Evolutionary conservation across 2,888 invertebrate species (phyloP).

Genomic region (Spilosoma lubricipeda): DNA sequence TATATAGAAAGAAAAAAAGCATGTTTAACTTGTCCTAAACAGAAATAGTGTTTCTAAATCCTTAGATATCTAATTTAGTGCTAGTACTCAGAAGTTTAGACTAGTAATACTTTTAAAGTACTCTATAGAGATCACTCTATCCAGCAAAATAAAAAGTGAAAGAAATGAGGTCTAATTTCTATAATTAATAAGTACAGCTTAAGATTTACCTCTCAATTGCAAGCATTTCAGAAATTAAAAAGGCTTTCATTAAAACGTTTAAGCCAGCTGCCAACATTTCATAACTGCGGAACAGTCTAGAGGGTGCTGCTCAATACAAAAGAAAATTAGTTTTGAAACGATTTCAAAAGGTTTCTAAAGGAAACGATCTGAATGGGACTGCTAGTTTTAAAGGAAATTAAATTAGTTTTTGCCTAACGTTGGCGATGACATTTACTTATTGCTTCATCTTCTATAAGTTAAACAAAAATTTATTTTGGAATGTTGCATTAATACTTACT

Average conservation of each 20-base stretch:
- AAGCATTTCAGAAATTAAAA: constrained; percentile 6
- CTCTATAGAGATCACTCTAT: background rate
- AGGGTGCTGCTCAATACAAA: constrained; percentile 37
- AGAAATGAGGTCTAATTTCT: background rate
- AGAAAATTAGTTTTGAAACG: constrained; percentile 33
- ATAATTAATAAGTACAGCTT: background rate
- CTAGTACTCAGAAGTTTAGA: no score
- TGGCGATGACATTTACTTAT: no score
- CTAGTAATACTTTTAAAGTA: background rate
- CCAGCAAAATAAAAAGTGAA: background rate
- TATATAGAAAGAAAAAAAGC: no score
- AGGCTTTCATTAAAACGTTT: constrained; percentile 3
- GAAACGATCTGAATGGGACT: constrained; percentile 25
- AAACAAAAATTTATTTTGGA: background rate
- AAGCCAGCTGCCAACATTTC: constrained; percentile 43
- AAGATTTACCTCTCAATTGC: constrained; percentile 2
- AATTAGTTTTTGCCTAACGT: constrained; percentile 21
- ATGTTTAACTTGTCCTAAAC: no score
- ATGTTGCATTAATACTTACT: background rate
- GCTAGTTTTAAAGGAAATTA: constrained; percentile 19
- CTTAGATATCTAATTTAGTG: no score
- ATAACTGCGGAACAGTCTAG: constrained; percentile 36
- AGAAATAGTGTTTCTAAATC: no score
- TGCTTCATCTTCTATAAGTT: background rate
- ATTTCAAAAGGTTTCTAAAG: constrained; percentile 29